phyloP scores from a whole-genome alignment of 2,888 invertebrate species.

The Polymixis lichenea region DNA sequence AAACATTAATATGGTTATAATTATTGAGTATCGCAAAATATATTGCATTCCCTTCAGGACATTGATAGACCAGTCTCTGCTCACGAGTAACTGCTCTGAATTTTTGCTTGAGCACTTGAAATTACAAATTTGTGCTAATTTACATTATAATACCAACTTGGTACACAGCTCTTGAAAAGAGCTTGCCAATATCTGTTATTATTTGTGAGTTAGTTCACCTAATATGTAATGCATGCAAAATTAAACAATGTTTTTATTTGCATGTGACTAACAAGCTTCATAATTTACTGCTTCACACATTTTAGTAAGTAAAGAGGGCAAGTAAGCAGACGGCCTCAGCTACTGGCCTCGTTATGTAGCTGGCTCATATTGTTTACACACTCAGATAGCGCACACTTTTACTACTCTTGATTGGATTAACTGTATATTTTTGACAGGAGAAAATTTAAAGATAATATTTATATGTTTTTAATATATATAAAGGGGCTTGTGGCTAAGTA shows the following conservation, averaged over 20 bases:
- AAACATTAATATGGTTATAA: too few species aligned
- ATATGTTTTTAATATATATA: too few species aligned
- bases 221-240: neutral
- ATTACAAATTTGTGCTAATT: slow-evolving; percentile 23
- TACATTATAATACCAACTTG: slow-evolving; percentile 16
- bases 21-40: neutral
- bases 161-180: neutral
- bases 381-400: slow-evolving; percentile 18
- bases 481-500: too few species aligned
- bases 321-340: slow-evolving; percentile 28
- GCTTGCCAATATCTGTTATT: neutral
- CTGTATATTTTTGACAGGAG: neutral
- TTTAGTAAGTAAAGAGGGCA: slow-evolving; percentile 19
- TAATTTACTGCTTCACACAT: slow-evolving; percentile 1
- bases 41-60: neutral
- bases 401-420: neutral
- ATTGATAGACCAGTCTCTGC: neutral
- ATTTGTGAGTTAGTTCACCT: neutral
- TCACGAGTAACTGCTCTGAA: neutral
- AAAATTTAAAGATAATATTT: neutral
- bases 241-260: neutral
- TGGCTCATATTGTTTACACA: slow-evolving; percentile 30
- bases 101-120: neutral
- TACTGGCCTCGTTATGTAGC: slow-evolving; percentile 10
- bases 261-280: neutral